phyloP scores from a whole-genome alignment of 2,888 invertebrate genomes.

The Andrena fulva region DNA sequence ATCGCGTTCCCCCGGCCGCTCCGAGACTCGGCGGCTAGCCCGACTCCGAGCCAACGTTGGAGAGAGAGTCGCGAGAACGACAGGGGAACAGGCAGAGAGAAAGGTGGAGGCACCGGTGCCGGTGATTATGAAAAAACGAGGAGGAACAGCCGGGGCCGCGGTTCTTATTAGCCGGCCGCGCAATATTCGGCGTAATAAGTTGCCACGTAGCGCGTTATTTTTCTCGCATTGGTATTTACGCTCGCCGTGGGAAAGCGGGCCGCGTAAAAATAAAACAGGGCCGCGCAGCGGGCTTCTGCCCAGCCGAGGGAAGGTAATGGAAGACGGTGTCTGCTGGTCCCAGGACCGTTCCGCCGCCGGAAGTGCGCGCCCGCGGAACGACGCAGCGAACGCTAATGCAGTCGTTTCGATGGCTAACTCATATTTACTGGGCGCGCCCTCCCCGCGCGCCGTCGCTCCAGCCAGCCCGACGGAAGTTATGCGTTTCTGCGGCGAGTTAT shows the following conservation, averaged over 20 bases:
- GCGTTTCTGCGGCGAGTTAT: constrained; percentile 46
- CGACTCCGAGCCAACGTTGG: background rate
- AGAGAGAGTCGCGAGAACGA: too few species aligned
- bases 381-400: constrained; percentile 60
- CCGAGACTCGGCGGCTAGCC: constrained; percentile 1
- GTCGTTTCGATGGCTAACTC: constrained; percentile 27
- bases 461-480: constrained; percentile 62
- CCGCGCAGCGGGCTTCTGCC: background rate
- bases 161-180: constrained; percentile 64
- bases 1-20: constrained; percentile 21
- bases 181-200: constrained; percentile 68
- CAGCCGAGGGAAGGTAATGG: constrained; percentile 30
- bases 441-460: constrained; percentile 18
- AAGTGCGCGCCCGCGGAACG: background rate
- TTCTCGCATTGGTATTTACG: constrained; percentile 68
- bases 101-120: constrained; percentile 5
- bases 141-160: constrained; percentile 8
- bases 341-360: background rate
- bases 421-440: constrained; percentile 7
- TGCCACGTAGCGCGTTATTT: constrained; percentile 49
- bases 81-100: background rate
- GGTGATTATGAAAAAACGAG: constrained; percentile 45
- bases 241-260: constrained; percentile 44
- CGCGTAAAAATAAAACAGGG: constrained; percentile 44
- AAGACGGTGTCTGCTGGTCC: constrained; percentile 14